Evolutionary conservation across 2,797 vertebrate species (phyloP), one percentile per base, ranked within the genome.

Genomic region (Manis javanica): DNA sequence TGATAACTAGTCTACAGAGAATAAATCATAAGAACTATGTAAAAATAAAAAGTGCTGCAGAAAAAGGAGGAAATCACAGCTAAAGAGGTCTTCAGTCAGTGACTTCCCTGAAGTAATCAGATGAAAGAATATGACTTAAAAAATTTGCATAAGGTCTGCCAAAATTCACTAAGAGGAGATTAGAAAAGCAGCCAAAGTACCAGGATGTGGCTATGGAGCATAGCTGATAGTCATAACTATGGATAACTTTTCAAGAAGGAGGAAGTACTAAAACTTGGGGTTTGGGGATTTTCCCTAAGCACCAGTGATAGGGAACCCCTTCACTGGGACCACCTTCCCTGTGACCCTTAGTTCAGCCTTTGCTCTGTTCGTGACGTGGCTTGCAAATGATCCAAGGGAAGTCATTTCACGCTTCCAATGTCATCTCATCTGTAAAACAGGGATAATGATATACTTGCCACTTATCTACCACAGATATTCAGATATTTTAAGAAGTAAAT

Each of bases 231-330:
- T 5, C 64, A 69, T 18, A 92, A 79, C 5, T 21, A 61, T 12
- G 16, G 72, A 14, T n/a, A 85, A 59, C 7, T 39, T 91, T 77
- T 87, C 34, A 83, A 90, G 81, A 93, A 91, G 75, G 95, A 79
- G 37, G 23, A 26, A 18, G 34, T 55, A 26, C 63, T 49, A 63
- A 63, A 57, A 79, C 5, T 49, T 63, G 21, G 10, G 34, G 39
- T 59, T 72, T 0, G 7, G 69, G 53, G 49, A 64, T 42, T 91
- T 85, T 87, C 57, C n/a, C 51, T 63, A 29, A 59, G n/a, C 31
- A 89, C 15, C 61, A 83, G 5, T 0, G 75, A 55, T 16, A 87
- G 21, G 51, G 34, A 91, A 21, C 29, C 37, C 14, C 51, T 81
- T 57, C 24, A 21, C 24, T 29, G 34, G 15, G 49, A 51, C 78